Percentiles rank a stretch among this genome's conserved stretches.
phyloP scores from a whole-genome alignment of 2,888 invertebrate genomes.

The Lamellibrachia satsuma region DNA sequence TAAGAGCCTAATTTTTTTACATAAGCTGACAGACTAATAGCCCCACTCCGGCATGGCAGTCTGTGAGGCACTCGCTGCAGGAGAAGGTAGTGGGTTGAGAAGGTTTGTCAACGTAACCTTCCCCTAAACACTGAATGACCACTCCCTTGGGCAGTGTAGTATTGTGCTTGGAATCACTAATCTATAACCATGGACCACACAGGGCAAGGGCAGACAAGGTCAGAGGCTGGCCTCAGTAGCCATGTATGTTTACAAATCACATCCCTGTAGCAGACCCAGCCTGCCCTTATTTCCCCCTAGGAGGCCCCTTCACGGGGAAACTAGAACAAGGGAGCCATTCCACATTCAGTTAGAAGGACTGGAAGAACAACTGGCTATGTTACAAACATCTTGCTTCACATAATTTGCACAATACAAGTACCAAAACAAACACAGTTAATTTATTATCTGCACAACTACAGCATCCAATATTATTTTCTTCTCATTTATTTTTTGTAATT shows the following conservation, averaged over 20 bases:
- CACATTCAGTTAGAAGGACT: too few species aligned
- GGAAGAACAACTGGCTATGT: too few species aligned
- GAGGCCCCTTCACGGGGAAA: background rate
- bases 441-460: background rate
- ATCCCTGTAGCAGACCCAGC: background rate
- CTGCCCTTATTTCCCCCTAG: background rate
- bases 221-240: background rate
- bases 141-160: background rate
- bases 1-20: too few species aligned
- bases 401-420: too few species aligned
- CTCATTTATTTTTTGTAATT: background rate
- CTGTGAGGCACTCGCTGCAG: too few species aligned
- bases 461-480: background rate
- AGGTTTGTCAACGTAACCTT: background rate
- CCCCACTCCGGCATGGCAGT: too few species aligned
- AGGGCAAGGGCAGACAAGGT: background rate
- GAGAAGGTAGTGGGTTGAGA: too few species aligned
- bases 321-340: background rate
- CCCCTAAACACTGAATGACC: background rate
- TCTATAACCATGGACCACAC: background rate
- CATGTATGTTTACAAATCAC: background rate
- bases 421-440: too few species aligned
- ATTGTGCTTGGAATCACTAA: background rate
- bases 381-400: too few species aligned
- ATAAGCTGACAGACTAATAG: too few species aligned